Evolutionary conservation across 2,888 invertebrate genomes (phyloP).

Genomic region (Rhagium mordax): DNA sequence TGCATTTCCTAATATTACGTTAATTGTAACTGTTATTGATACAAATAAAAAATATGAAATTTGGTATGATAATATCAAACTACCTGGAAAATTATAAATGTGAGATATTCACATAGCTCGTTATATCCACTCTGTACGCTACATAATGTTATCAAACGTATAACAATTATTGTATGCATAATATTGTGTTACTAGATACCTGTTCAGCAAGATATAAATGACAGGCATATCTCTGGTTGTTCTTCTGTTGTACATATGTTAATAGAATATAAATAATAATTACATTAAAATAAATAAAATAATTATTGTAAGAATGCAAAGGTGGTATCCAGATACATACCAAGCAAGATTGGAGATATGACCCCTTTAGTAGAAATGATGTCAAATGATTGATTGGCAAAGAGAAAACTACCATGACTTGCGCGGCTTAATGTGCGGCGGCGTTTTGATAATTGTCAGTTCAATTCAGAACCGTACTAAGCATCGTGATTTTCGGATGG

Average conservation of each 20-base stretch:
- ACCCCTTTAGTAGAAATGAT: slow-evolving; percentile 50
- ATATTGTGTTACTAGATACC: neutral
- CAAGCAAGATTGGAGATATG: slow-evolving; percentile 43
- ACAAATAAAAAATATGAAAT: too few relatives aligned
- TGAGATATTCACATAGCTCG: too few relatives aligned
- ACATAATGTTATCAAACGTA: neutral
- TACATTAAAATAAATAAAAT: slow-evolving; percentile 13
- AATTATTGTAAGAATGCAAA: neutral
- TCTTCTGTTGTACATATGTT: slow-evolving; percentile 17
- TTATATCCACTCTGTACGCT: too few relatives aligned
- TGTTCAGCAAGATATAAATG: slow-evolving; percentile 26
- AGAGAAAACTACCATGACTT: slow-evolving; percentile 58
- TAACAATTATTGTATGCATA: neutral
- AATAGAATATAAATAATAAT: slow-evolving; percentile 14
- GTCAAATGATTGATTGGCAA: slow-evolving; percentile 60
- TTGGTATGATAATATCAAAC: too few relatives aligned
- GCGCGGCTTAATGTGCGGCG: slow-evolving; percentile 49
- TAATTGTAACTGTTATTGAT: too few relatives aligned
- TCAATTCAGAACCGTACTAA: neutral
- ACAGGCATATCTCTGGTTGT: slow-evolving; percentile 2
- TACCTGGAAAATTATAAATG: too few relatives aligned
- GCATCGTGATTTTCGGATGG: neutral
- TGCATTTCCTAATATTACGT: too few relatives aligned
- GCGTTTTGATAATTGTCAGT: slow-evolving; percentile 4
- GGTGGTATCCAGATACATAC: neutral